Base-by-base conservation (phyloP, 2,113 vertebrate species). In the Erythrocercus mccallii region DNA sequence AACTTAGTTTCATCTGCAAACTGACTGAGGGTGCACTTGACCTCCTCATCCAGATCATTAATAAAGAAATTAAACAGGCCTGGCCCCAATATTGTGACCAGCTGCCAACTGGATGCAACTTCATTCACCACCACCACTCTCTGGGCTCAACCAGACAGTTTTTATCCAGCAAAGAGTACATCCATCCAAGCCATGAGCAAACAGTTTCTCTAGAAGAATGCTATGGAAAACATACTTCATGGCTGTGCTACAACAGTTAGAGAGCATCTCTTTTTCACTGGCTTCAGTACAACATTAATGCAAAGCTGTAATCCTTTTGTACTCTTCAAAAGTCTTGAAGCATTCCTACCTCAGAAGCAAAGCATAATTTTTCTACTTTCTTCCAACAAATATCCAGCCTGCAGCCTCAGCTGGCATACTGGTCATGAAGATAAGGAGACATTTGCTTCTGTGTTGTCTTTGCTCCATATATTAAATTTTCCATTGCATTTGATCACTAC, bases 1-100 rank as follows among this genome's bases (percentile, higher is more conserved):
- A 37, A 4, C 7, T 10, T 37, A 20, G 28, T 37, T 37, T 48
- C 10, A 20, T 20, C 60, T 38, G 31, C 68, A 73, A 44, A 44
- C 15, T 80, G 35, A 19, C 25, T 51, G 33, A 33, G 22, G 9
- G 10, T 37, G 42, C 27, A 50, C 3, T 73, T 0, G 0, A 65
- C 65, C 12, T 37, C 31, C 12, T 51, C 23, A 28, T 45, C 10
- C 44, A 73, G 45, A 38, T 45, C 1, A 23, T 5, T 45, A 12
- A 51, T 33, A 37, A 48, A 56, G 25, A 56, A 3, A 65, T 3
- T 20, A 33, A 53, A 66, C 23, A 9, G 53, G 5, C 0, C 23
- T 66, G 23, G 1, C 9, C 28, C 11, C 33, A 74, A 0, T 11
- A 58, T 13, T 24, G 7, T 50, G 12, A 38, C 60, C 19, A 19